phyloP scores from a whole-genome alignment of 2,888 invertebrate genomes.

The Andrena fulva region DNA sequence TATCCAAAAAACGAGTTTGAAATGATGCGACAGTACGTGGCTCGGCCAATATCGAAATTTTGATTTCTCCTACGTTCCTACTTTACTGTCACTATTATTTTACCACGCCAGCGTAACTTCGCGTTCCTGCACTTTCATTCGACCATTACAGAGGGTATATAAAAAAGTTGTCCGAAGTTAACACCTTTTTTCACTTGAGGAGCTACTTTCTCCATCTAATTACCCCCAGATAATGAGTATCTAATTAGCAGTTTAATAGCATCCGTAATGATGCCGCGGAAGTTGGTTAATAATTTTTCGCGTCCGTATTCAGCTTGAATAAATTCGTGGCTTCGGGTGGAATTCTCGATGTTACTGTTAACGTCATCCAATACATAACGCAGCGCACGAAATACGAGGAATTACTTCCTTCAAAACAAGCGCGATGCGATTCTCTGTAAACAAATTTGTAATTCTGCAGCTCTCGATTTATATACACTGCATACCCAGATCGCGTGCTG shows the following conservation, averaged over 20 bases:
- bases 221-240: slow-evolving; percentile 3
- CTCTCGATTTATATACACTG: too few relatives aligned
- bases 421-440: background rate
- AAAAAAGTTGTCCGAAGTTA: slow-evolving; percentile 22
- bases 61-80: too few relatives aligned
- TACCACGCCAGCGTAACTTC: background rate
- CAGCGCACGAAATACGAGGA: background rate
- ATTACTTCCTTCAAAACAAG: background rate
- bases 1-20: background rate
- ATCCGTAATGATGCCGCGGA: slow-evolving; percentile 1
- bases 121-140: slow-evolving; percentile 7
- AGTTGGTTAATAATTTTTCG: slow-evolving; percentile 7
- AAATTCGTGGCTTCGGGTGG: background rate
- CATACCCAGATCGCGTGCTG: too few relatives aligned
- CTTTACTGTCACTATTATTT: background rate
- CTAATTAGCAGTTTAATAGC: slow-evolving; percentile 20
- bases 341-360: background rate
- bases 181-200: slow-evolving; percentile 19
- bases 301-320: background rate
- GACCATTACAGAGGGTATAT: slow-evolving; percentile 1
- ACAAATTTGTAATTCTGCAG: too few relatives aligned
- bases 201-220: slow-evolving; percentile 9
- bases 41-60: too few relatives aligned
- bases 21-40: background rate
- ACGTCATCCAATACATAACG: background rate